Evolutionary conservation across 2,797 vertebrate species (phyloP), one percentile per base, ranked within the genome.

Genomic region (Chrosomus eos): DNA sequence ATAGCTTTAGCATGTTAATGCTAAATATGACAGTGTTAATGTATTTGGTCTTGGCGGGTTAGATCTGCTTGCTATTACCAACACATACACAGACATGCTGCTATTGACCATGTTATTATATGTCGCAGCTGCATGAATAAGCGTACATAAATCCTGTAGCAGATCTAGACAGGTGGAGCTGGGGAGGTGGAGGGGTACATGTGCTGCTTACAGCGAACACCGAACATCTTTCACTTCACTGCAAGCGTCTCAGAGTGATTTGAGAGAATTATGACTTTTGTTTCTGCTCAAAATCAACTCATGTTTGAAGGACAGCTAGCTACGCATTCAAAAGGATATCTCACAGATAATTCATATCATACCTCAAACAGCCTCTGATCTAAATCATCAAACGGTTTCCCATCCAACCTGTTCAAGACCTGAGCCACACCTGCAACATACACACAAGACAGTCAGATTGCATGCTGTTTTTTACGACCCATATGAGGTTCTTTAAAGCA

Each of bases 321-420:
- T 16, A 75, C 16, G 31, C 31, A 38, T 33, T 55, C 31, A 55
- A 23, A 16, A 66, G 31, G 26, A n/a, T 7, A 43, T 43, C 11
- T 58, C 36, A 81, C 23, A 66, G 26, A 53, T 48, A 53, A 68
- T 36, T 38, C 14, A 45, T 33, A 11, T 6, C 31, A 74, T 94
- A 99, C 98, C 96, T 99, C 98, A 92, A 99, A 99, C 55, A 99
- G 95, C 89, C 98, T 95, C 91, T 99, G 98, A 93, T 99, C 98
- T 40, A 97, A 97, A 70, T 99, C 97, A 16, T 98, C 96, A 84
- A 99, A 99, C 7, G 98, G 97, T 91, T 98, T 98, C 77, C 98
- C 97, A 89, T 99, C 98, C 1, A 99, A 94, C 81, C 97, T 96
- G 89, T 99, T 99, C 91, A 99, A 94, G 87, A 99, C 98, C 92